Base-by-base conservation (phyloP, 30 jellyfish, hydroid and myxozoan genomes). In the Chrysaora quinquecirrha region DNA sequence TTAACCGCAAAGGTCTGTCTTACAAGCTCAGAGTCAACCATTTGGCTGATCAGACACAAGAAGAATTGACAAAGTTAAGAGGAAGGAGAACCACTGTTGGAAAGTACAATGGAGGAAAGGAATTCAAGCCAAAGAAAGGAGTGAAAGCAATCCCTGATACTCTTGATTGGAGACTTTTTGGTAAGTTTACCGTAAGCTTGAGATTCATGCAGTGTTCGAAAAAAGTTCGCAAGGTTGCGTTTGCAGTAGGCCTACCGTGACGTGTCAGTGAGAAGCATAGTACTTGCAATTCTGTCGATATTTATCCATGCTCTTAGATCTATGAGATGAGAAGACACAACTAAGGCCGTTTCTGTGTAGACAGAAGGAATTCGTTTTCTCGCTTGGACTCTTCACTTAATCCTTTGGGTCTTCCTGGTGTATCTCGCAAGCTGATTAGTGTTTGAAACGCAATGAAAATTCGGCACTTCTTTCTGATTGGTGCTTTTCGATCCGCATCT, bases 91-190 rank as follows among this genome's bases (percentile, higher is more conserved):
- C 78, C n/a, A 33, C 88, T 9, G 84, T 74, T 60, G 88, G 88
- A 1, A 65, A 52, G 56, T 70, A 76, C 78, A 86, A 86, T 34
- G 88, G 96, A 4, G 96, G 96, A 20, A 31, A 35, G 34, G 88
- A 67, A 48, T 86, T 75, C 87, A 68, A 75, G 34, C 79, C 96
- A 52, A 50, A 56, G 3, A 27, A 48, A 56, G 28, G 22, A 23
- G 58, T 21, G 0, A 16, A 47, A 6, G 96, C 63, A 49, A n/a
- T 76, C 16, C 96, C 96, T 0, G 85, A 48, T 23, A 24, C 85
- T 0, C 46, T 75, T n/a, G 86, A 86, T 34, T 86, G 96, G 96
- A 66, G 96, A 30, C 61, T 86, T 29, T 52, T 48, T 46, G 96
- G 96, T 86, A 70, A 0, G 89, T 22, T 12, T 10, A 30, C n/a